Base-by-base conservation (phyloP, 2,888 invertebrate species). In the Corythucha ciliata region DNA sequence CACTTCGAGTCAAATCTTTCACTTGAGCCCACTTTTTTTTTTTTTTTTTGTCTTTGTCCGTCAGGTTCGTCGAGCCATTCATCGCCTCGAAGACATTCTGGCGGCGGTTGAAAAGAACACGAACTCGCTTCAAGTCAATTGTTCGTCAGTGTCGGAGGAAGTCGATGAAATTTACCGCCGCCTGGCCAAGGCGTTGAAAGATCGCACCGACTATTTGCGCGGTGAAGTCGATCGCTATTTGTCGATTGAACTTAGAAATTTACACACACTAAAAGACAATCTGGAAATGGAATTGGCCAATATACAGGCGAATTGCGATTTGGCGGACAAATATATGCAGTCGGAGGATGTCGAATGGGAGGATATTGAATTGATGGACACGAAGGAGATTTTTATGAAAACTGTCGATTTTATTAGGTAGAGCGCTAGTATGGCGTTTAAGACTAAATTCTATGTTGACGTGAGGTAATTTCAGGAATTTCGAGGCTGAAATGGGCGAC, bases 321-420 rank as follows among this genome's bases (percentile, higher is more conserved):
- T 93, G 65, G 90, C 91, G 44, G 94, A 96, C 69, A 91, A 91
- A 68, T 86, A 91, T 67, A 89, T 92, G 76, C 61, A 60, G 33
- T 58, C 59, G 10, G 86, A 81, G 65, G 87, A 88, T 61, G 83
- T 89, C 33, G 84, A 89, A 63, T 90, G 92, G 83, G 90, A 93
- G 62, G 89, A 92, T 63, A 84, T 87, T 58, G 90, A 91, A 67
- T 74, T 92, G 58, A 88, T 93, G 74, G 91, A 92, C 65, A 87
- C 92, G 52, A 96, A 96, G 72, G 92, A 93, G 71, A 90, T 93
- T 58, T 94, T 94, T 73, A 73, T 92, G 20, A 91, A 91, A 69
- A 94, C 94, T 14, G 85, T 96, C 41, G 94, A 96, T 65, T 94
- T 94, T 69, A 80, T 96, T 60, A 77, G 49, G 74, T 39, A 57